These are phyloP conservation scores for Pollenia angustigena DNA, from an alignment of 2,888 invertebrate genomes.

Conservation along the genomic window DNA sequence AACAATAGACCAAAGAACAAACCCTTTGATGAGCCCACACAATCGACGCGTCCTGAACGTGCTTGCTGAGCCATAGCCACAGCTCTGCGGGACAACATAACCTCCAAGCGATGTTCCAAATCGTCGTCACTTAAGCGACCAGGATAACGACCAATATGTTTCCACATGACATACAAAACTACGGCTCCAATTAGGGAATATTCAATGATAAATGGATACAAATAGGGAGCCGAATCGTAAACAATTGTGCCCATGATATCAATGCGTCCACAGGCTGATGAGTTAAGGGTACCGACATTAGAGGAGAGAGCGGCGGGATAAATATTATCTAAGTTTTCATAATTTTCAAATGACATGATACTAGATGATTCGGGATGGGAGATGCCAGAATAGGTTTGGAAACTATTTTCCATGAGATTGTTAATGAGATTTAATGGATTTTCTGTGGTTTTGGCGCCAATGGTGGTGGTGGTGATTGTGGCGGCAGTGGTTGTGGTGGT, in stretches of 20 bases:
- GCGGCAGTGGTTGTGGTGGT: constrained; percentile 62
- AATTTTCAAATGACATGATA: constrained; percentile 81
- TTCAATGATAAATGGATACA: constrained; percentile 98
- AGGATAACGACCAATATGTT: constrained; percentile 95
- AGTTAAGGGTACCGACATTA: constrained; percentile 84
- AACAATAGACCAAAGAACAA: constrained; percentile 95
- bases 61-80: constrained; percentile 94
- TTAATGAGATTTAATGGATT: constrained; percentile 81
- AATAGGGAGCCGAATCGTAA: constrained; percentile 95
- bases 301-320: constrained; percentile 86
- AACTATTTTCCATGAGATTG: constrained; percentile 83
- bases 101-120: constrained; percentile 93
- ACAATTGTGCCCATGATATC: constrained; percentile 97
- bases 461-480: constrained; percentile 73
- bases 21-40: constrained; percentile 97
- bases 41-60: constrained; percentile 94
- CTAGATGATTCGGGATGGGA: constrained; percentile 82
- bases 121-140: constrained; percentile 92
- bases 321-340: constrained; percentile 86
- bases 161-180: constrained; percentile 98
- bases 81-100: constrained; percentile 93
- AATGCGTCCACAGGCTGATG: constrained; percentile 90
- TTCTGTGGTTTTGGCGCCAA: constrained; percentile 78
- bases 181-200: constrained; percentile 98
- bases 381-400: constrained; percentile 83